phyloP scores from a whole-genome alignment of 2,888 invertebrate genomes.

The Diaprepes abbreviatus region DNA sequence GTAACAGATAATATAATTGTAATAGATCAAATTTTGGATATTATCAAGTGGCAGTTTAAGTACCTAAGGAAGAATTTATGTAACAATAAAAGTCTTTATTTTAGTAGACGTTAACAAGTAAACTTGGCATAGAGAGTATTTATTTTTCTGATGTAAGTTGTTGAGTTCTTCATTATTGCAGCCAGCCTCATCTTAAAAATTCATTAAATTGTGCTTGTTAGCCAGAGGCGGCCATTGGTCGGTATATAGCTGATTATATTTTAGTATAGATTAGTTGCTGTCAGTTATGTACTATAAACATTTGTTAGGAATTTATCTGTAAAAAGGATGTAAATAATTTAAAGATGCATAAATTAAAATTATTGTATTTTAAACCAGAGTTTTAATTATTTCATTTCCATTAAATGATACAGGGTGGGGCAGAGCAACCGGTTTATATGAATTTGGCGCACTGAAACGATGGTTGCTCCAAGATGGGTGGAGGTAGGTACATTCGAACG shows the following conservation, averaged over 20 bases:
- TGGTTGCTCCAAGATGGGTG: too few relatives aligned
- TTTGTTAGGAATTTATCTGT: slow-evolving; percentile 59
- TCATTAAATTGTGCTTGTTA: slow-evolving; percentile 24
- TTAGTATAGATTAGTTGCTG: slow-evolving; percentile 37
- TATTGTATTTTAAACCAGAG: slow-evolving; percentile 54
- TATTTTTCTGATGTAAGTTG: slow-evolving; percentile 41
- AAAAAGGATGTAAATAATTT: slow-evolving; percentile 62
- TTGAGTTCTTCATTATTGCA: slow-evolving; percentile 18
- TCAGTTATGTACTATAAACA: slow-evolving; percentile 46
- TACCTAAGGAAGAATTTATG: slow-evolving; percentile 38
- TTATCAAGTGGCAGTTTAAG: slow-evolving; percentile 20
- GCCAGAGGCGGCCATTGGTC: slow-evolving; percentile 27
- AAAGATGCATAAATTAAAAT: slow-evolving; percentile 60
- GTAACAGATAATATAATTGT: slow-evolving; percentile 16
- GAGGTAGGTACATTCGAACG: too few relatives aligned
- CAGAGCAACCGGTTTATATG: too few relatives aligned
- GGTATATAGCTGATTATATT: slow-evolving; percentile 37
- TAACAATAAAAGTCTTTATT: slow-evolving; percentile 29
- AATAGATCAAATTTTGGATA: slow-evolving; percentile 15
- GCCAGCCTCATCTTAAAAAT: slow-evolving; percentile 22
- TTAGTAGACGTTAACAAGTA: slow-evolving; percentile 26
- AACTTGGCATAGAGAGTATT: slow-evolving; percentile 24
- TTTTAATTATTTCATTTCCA: too few relatives aligned
- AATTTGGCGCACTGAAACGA: too few relatives aligned
- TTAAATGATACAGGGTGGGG: too few relatives aligned